A percentile compares a stretch with the other conserved stretches of the same genome.
Conservation (phyloP, 2,797 vertebrate species). For the Apogon talboti region DNA sequence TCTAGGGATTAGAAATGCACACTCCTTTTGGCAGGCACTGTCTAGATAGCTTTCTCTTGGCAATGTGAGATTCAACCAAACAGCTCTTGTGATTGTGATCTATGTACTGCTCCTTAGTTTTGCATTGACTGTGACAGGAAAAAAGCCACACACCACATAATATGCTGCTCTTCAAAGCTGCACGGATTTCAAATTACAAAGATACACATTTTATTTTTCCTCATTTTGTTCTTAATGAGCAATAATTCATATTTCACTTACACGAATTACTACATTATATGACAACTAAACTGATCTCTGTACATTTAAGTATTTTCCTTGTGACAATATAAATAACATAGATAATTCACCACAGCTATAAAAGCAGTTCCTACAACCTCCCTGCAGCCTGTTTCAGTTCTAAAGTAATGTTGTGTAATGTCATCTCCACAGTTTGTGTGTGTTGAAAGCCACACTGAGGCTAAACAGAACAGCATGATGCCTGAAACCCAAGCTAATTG, state of each 20-base stretch:
- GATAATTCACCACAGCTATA: conserved; percentile 14
- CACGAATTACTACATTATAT: conserved; percentile 33
- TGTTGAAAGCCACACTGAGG: conserved; percentile 71
- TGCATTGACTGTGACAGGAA: conserved; percentile 71
- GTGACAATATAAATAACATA: neutral
- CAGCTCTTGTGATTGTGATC: conserved; percentile 79
- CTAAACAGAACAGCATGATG: conserved; percentile 67
- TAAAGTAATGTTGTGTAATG: conserved; percentile 18
- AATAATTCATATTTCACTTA: conserved; percentile 28
- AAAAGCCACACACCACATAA: conserved; percentile 64
- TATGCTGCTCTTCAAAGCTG: conserved; percentile 45
- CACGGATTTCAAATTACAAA: conserved; percentile 59
- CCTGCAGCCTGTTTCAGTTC: conserved; percentile 4
- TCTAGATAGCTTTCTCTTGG: conserved; percentile 83
- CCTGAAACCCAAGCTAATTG: conserved; percentile 62
- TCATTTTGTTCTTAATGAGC: conserved; percentile 30
- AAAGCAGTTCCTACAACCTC: conserved; percentile 4
- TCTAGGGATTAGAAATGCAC: conserved; percentile 82
- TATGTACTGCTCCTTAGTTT: conserved; percentile 77
- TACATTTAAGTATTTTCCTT: conserved; percentile 1
- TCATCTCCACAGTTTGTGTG: conserved; percentile 36
- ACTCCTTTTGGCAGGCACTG: conserved; percentile 77
- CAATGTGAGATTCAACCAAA: conserved; percentile 78
- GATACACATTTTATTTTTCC: conserved; percentile 11
- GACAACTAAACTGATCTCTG: neutral